These are phyloP conservation scores for Genyomyrus donnyi DNA, from an alignment of 2,113 vertebrate species.

Conservation along the genomic window DNA sequence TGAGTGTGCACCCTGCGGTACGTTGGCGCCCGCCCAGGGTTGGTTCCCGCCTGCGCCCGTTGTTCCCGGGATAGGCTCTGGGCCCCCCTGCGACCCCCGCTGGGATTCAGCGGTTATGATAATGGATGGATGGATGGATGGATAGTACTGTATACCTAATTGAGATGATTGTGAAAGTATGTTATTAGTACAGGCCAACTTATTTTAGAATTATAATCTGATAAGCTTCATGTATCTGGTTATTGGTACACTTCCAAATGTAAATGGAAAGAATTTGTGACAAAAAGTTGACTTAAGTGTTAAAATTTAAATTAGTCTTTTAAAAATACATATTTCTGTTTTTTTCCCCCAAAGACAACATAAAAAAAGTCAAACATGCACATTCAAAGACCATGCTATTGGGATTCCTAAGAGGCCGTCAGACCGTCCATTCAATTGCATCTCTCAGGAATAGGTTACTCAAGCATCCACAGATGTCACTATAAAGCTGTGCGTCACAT, in stretches of 20 bases:
- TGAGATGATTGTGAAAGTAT: background rate
- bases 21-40: too few species aligned
- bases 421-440: background rate
- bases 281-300: background rate
- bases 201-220: background rate
- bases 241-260: background rate
- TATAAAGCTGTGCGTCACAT: background rate
- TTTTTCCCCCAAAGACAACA: background rate
- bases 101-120: too few species aligned
- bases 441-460: background rate
- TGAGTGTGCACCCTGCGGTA: too few species aligned
- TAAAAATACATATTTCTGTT: background rate
- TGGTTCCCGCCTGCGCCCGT: too few species aligned
- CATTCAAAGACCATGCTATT: background rate
- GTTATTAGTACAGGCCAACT: background rate
- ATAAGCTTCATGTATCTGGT: background rate
- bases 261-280: background rate
- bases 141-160: too few species aligned
- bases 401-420: background rate
- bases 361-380: background rate
- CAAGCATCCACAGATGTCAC: background rate
- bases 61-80: too few species aligned
- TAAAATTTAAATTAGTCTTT: background rate
- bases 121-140: too few species aligned
- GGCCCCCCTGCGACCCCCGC: too few species aligned